Conservation (phyloP, 1,140 invertebrate genomes). For the Antheraea pernyi region DNA sequence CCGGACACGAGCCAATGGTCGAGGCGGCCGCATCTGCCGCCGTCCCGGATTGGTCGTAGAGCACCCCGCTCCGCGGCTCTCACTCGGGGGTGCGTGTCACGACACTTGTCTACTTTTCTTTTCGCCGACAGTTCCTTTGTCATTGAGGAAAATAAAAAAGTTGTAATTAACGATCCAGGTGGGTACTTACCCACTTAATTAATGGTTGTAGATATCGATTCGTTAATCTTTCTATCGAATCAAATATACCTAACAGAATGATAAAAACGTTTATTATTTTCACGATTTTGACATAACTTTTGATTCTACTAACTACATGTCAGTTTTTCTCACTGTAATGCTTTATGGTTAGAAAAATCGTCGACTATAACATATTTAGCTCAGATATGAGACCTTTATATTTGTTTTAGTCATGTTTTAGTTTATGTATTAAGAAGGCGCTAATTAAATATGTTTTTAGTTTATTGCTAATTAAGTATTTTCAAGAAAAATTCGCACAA, state of each 20-base stretch:
- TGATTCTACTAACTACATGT: background rate
- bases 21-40: slow-evolving; percentile 33
- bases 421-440: too few relatives aligned
- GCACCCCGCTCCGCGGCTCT: slow-evolving; percentile 43
- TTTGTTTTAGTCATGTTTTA: too few relatives aligned
- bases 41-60: slow-evolving; percentile 50
- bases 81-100: slow-evolving; percentile 70
- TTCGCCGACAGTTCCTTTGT: slow-evolving; percentile 78
- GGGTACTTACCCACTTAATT: slow-evolving; percentile 69
- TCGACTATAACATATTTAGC: too few relatives aligned
- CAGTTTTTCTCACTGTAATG: too few relatives aligned
- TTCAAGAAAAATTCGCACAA: too few relatives aligned
- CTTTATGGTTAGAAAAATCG: too few relatives aligned
- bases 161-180: slow-evolving; percentile 78
- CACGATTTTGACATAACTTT: background rate
- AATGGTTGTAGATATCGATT: slow-evolving; percentile 60
- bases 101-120: slow-evolving; percentile 79
- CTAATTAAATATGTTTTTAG: too few relatives aligned
- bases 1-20: slow-evolving; percentile 63
- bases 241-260: background rate
- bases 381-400: too few relatives aligned
- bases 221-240: slow-evolving; percentile 9
- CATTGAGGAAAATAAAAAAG: slow-evolving; percentile 79
- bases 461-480: too few relatives aligned
- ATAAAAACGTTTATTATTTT: background rate